Conservation (phyloP, 1,140 invertebrate genomes). For the Seison nebaliae region DNA sequence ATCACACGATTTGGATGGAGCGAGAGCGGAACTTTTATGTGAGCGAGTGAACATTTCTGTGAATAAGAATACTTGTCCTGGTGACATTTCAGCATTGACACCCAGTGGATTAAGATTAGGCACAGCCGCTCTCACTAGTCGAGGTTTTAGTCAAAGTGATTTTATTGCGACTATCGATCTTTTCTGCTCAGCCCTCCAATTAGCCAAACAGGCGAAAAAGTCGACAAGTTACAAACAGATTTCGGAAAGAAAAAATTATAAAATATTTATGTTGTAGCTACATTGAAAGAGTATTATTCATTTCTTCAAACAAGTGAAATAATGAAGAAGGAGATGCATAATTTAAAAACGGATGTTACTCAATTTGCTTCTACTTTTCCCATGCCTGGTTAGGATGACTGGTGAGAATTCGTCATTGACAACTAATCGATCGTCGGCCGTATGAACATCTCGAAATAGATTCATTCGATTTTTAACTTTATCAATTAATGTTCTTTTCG, state of each 20-base stretch:
- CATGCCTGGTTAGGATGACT: background rate
- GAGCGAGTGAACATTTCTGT: slow-evolving; percentile 69
- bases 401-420: too few relatives aligned
- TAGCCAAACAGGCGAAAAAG: background rate
- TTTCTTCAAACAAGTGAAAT: background rate
- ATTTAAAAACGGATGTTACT: background rate
- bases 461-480: too few relatives aligned
- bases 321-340: background rate
- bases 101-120: slow-evolving; percentile 40
- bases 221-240: background rate
- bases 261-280: too few relatives aligned
- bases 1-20: slow-evolving; percentile 45
- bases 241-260: too few relatives aligned
- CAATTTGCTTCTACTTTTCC: background rate
- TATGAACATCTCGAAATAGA: too few relatives aligned
- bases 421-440: too few relatives aligned
- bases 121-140: slow-evolving; percentile 71
- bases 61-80: slow-evolving; percentile 73
- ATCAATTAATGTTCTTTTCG: too few relatives aligned
- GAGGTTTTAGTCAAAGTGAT: slow-evolving; percentile 56
- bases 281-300: background rate
- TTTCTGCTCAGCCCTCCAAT: slow-evolving; percentile 40
- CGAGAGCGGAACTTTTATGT: slow-evolving; percentile 54
- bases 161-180: slow-evolving; percentile 56
- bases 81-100: slow-evolving; percentile 76